Evolutionary conservation across 2,113 vertebrate genomes (phyloP), one percentile per base, ranked within the genome.

Genomic region (Pachypanchax playfairii): DNA sequence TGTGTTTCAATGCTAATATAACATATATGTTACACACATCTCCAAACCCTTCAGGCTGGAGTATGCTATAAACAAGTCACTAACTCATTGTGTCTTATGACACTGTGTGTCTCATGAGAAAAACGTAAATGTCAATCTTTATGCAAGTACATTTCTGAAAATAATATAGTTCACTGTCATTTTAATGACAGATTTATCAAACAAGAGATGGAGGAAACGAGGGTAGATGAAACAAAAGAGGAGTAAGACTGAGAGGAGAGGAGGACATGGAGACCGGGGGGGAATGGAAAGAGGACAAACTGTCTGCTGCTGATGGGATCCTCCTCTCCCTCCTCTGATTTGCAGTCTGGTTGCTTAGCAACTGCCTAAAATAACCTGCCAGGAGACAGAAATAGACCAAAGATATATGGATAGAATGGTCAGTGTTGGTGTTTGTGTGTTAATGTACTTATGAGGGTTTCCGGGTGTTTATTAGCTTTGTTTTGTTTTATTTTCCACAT

Each of bases 301-400:
- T 76, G 85, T 88, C 89, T 89, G 86, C 71, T 52, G 73, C 85
- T 79, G 83, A 79, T 69, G 87, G 87, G 81, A 88, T 82, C 77
- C 83, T 87, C 81, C 65, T 83, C 61, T 71, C 60, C 81, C 56
- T 69, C 65, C 83, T 51, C 86, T 79, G 73, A 79, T 77, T 81
- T 81, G 67, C 86, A 77, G 89, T 86, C 85, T 86, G 86, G 89
- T 90, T 82, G 83, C 89, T 78, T 85, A 84, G 89, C 80, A 89
- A 90, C 89, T 83, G 85, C 89, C 87, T 57, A 82, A 89, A 89
- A 90, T 90, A 89, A 88, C 87, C 83, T 75, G 73, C 77, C 44
- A 25, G 35, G 64, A 78, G 85, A 88, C 84, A 77, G 79, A 90
- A 89, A 89, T 90, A 90, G 87, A 87, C 80, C 80, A 75, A 67